Evolutionary conservation across 37 sponge, comb jelly and placozoan species (phyloP), one percentile per base, ranked within the genome.

Genomic region (Cliona cf. orientalis): DNA sequence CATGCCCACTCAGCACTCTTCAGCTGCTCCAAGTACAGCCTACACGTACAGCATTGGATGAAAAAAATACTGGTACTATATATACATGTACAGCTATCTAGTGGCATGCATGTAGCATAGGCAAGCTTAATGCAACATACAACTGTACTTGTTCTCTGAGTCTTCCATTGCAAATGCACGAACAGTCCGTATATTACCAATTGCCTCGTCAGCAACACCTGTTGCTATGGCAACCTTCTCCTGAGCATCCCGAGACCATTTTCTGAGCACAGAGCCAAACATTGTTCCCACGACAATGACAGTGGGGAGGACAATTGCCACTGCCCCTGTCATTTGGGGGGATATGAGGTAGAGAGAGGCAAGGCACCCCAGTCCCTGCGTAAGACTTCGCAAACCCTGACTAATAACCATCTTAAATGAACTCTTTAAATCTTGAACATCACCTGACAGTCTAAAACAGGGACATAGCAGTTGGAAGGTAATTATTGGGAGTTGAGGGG

Each of bases 351-450:
- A 94, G 26, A 97, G 87, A 39, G 90, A 92, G 41, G 81, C 79
- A 31, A 91, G 79, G 85, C 92, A 94, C 17, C 97, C 95, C 9
- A 91, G 46, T 11, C 70, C 86, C 77, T 97, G 97, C 0, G 92
- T 91, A 57, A 67, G 29, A 35, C 84, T 84, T 5, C 91, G 76
- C 0, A 94, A 73, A 9, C 95, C 97, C 66, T 89, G 90, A 32
- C 92, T 86, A 25, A 97, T 60, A 11, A 86, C 79, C 91, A 89
- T 62, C 72, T 97, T 97, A 58, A 97, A 92, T 34, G 93, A 89
- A 80, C 97, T 97, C 82, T 97, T 97, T 58, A 97, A 89, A 28
- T 97, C 97, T 57, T 97, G 97, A 19, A 97, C 91, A 78, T 97
- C 97, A 31, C 83, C 87, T 33, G 95, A 86, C 37, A 97, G 57